These are phyloP conservation scores for Bradypus variegatus DNA, from an alignment of 2,797 vertebrate genomes.

Conservation along the genomic window DNA sequence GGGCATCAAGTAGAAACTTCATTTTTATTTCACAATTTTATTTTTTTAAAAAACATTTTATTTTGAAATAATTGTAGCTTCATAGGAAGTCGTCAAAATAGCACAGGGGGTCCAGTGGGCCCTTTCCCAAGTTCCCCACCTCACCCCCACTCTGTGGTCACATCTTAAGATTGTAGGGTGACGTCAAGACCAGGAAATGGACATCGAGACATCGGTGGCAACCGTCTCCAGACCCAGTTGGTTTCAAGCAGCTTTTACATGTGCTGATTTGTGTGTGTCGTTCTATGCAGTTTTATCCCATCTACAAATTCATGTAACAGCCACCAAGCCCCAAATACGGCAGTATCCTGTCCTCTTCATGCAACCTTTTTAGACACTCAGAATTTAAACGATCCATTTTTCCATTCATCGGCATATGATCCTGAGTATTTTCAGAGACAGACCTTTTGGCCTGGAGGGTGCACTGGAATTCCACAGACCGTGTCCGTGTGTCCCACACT, in stretches of 20 bases:
- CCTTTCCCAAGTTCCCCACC: background rate
- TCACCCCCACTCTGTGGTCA: background rate
- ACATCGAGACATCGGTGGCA: background rate
- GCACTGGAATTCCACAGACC: background rate
- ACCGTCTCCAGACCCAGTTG: background rate
- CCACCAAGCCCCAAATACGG: too few relatives aligned
- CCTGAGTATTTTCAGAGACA: background rate
- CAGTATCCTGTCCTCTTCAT: background rate
- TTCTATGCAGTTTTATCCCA: background rate
- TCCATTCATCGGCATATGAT: background rate
- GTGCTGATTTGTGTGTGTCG: rapidly evolving
- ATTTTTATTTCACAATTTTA: background rate
- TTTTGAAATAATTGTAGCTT: background rate
- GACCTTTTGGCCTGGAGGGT: background rate
- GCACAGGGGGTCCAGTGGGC: background rate
- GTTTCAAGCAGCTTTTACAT: too few relatives aligned
- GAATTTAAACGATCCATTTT: background rate
- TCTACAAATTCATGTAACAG: rapidly evolving
- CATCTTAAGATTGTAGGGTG: too few relatives aligned
- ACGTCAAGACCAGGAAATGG: background rate
- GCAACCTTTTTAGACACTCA: too few relatives aligned
- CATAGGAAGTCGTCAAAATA: background rate
- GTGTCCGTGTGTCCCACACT: rapidly evolving
- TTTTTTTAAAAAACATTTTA: background rate
- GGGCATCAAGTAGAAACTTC: background rate